Base-by-base conservation (phyloP, 2,113 vertebrate species). In the Chitala chitala region DNA sequence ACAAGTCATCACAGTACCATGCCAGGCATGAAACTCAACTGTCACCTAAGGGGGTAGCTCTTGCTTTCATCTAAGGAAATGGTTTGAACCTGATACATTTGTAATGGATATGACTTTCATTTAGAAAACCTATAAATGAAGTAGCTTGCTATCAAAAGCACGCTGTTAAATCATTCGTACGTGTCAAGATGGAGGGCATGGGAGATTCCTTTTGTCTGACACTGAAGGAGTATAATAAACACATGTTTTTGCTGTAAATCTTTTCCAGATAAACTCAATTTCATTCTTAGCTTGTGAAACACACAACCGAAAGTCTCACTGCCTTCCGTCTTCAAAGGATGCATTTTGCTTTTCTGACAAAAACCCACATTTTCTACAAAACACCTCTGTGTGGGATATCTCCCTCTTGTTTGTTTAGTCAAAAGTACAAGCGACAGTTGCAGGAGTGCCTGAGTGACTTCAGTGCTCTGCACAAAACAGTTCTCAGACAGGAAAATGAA, bases 361-460 rank as follows among this genome's bases (percentile, higher is more conserved):
- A 44, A 66, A 24, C 64, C 64, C 64, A 68, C 64, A 46, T 46
- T 68, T 68, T 68, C 64, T 24, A 46, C 26, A 44, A 48, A 46
- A 12, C 4, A 1, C 5, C 64, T 68, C 42, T 5, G 38, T 22
- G 33, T 38, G 59, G 59, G 59, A 17, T 63, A n/a, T 36, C 38
- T 63, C 59, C 59, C 59, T 38, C 33, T 15, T 4, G 17, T 63
- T 63, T 63, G 7, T 63, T 63, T 15, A 63, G 29, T 63, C 59
- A n/a, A 33, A 63, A 15, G 15, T 15, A 63, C 31, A 63, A 15
- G 29, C 31, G 59, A 38, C 59, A 2, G 59, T 63, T 63, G 31
- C 59, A 36, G 33, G 33, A 63, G n/a, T n/a, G n/a, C 59, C 29
- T 1, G 59, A n/a, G 33, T 63, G 58, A 33, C 58, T 36, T 63